phyloP scores from a whole-genome alignment of 2,888 invertebrate species.

The Idaea biselata region DNA sequence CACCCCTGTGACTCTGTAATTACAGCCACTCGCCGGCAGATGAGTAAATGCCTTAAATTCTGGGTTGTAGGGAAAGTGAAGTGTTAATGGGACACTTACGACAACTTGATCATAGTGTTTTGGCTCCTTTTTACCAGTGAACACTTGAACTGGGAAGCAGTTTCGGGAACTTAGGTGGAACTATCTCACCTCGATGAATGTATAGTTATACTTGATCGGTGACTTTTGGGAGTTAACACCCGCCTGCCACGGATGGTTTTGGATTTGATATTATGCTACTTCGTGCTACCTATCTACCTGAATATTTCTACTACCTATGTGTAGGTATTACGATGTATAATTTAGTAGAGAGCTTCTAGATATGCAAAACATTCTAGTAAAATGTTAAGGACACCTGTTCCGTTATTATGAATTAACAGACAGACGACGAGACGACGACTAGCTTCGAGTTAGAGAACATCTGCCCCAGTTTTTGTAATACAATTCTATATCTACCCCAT shows the following conservation, averaged over 20 bases:
- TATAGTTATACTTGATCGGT: slow-evolving; percentile 45
- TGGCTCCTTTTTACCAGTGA: slow-evolving; percentile 48
- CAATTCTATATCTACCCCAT: slow-evolving; percentile 59
- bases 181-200: slow-evolving; percentile 37
- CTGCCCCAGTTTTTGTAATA: slow-evolving; percentile 57
- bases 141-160: slow-evolving; percentile 47
- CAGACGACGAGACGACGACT: slow-evolving; percentile 6
- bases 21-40: slow-evolving; percentile 70
- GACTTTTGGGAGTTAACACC: no score
- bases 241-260: slow-evolving; percentile 3
- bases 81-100: slow-evolving; percentile 60
- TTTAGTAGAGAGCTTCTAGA: no score
- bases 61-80: slow-evolving; percentile 75
- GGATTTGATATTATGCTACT: no score
- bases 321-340: no score
- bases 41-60: slow-evolving; percentile 77
- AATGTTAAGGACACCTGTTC: slow-evolving; percentile 24
- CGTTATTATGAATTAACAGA: slow-evolving; percentile 14
- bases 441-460: slow-evolving; percentile 33
- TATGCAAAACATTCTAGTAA: no score
- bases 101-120: slow-evolving; percentile 73
- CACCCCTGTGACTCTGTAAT: slow-evolving; percentile 62
- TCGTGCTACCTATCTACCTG: no score
- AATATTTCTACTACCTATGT: no score
- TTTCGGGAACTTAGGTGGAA: slow-evolving; percentile 49